These are phyloP conservation scores for Neoniphon sammara DNA, from an alignment of 2,797 vertebrate species.

Conservation along the genomic window DNA sequence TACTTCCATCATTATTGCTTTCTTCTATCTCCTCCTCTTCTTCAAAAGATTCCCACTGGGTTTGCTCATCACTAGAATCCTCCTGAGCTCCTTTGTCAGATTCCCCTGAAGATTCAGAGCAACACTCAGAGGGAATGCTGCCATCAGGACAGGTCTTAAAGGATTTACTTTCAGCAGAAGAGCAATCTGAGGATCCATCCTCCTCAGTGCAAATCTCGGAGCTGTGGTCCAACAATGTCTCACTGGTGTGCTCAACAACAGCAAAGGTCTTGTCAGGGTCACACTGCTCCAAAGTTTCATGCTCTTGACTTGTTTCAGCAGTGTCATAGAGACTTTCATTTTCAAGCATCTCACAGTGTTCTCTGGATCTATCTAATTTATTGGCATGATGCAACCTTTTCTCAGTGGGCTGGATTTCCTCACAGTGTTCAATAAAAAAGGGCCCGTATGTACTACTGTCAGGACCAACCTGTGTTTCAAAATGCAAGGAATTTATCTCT, in stretches of 20 bases:
- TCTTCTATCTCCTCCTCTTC: slow-evolving; percentile 58
- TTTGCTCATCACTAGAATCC: slow-evolving; percentile 66
- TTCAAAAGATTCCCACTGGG: slow-evolving; percentile 78
- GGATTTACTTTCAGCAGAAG: slow-evolving; percentile 75
- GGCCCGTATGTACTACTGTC: slow-evolving; percentile 28
- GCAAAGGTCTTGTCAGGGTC: slow-evolving; percentile 22
- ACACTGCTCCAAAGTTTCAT: slow-evolving; percentile 31
- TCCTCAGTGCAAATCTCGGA: slow-evolving; percentile 64
- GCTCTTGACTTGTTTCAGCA: slow-evolving; percentile 23
- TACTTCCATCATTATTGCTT: background rate
- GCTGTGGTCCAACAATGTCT: slow-evolving; percentile 24
- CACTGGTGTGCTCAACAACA: background rate
- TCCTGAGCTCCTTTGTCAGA: slow-evolving; percentile 72
- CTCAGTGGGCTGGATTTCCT: slow-evolving; percentile 10
- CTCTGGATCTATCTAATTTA: background rate
- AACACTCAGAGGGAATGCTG: slow-evolving; percentile 62
- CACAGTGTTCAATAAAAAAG: slow-evolving; percentile 9
- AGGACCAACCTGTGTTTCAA: slow-evolving; percentile 22
- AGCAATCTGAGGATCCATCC: slow-evolving; percentile 72
- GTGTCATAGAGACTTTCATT: slow-evolving; percentile 12
- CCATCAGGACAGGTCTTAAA: slow-evolving; percentile 73
- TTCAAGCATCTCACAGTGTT: slow-evolving; percentile 8
- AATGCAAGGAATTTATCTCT: slow-evolving; percentile 19
- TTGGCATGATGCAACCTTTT: slow-evolving; percentile 20
- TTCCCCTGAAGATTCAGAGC: slow-evolving; percentile 67